phyloP scores from a whole-genome alignment of 1,140 invertebrate genomes.

The Brachionus sp. region DNA sequence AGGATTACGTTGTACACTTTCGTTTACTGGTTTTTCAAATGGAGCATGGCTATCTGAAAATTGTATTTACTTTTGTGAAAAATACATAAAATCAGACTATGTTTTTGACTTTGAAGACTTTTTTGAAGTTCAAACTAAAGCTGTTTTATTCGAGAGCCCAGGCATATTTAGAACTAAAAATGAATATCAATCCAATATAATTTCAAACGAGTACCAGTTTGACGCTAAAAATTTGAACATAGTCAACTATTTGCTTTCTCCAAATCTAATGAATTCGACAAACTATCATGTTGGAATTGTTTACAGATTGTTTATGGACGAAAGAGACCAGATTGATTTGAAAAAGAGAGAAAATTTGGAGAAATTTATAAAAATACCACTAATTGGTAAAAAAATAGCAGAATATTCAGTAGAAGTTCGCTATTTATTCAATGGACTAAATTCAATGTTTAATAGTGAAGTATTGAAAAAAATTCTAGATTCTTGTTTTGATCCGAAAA shows the following conservation, averaged over 20 bases:
- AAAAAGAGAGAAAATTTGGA: not conserved
- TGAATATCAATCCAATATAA: not conserved
- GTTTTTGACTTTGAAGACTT: not conserved
- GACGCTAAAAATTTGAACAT: not conserved
- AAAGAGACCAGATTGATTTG: not conserved
- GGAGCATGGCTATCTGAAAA: not conserved
- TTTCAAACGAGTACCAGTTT: not conserved
- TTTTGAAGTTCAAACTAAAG: not conserved
- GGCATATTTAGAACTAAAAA: not conserved
- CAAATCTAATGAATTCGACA: not conserved
- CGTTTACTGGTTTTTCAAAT: not conserved
- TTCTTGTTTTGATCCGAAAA: not conserved
- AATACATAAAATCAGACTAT: not conserved
- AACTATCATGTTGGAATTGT: not conserved
- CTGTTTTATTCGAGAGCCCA: slow-evolving; percentile 1
- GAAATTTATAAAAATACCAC: not conserved
- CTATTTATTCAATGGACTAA: not conserved
- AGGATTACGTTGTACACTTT: not conserved
- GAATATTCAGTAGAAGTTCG: not conserved
- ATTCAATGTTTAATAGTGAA: not conserved
- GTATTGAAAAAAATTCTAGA: not conserved
- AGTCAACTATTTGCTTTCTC: not conserved
- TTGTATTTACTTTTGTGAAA: slow-evolving; percentile 27
- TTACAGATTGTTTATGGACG: not conserved
- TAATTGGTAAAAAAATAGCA: not conserved